Base-by-base conservation (phyloP, 2,113 vertebrate species). In the Rhinolophus sinicus region DNA sequence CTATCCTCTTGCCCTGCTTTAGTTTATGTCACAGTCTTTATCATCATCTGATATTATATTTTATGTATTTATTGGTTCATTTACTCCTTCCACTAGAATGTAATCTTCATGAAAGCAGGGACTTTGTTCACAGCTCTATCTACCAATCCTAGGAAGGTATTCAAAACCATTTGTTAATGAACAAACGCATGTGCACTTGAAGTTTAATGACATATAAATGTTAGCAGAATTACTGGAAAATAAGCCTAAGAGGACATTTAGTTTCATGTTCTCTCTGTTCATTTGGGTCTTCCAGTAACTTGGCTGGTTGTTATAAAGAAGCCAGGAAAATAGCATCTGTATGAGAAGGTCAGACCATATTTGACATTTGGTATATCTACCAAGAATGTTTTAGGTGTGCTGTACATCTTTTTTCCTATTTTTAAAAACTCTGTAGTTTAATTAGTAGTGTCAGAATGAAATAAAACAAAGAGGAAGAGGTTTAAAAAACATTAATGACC, bases 371-470 rank as follows among this genome's bases (percentile, higher is more conserved):
- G 2, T 26, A 2, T 58, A 47, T n/a, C 47, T 80, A 30, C n/a
- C 12, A 87, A 33, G 30, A 54, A 90, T 83, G 11, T 56, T 88
- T 52, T 44, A 83, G 18, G 4, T 70, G 3, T 78, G 2, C 5
- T 47, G n/a, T 1, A 82, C 13, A 40, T 47, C 47, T 19, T 76
- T 73, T 69, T 81, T 54, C 11, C 1, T 44, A 13, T 62, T 77
- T 96, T 89, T 72, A 10, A 60, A 73, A 96, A 81, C 22, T 52
- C 33, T 90, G 1, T 70, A 38, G 77, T 93, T 58, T 76, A 94
- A 93, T 96, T 65, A 22, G 40, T 73, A 33, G 40, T 72, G 19
- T 93, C 81, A 70, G 21, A 7, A 19, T 88, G 11, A 56, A 86
- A 90, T 35, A 85, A 96, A 94, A 26, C 64, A 38, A 12, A 58